Evolutionary conservation across 2,888 invertebrate genomes (phyloP), one percentile per base, ranked within the genome.

Genomic region (Latrodectus elegans): DNA sequence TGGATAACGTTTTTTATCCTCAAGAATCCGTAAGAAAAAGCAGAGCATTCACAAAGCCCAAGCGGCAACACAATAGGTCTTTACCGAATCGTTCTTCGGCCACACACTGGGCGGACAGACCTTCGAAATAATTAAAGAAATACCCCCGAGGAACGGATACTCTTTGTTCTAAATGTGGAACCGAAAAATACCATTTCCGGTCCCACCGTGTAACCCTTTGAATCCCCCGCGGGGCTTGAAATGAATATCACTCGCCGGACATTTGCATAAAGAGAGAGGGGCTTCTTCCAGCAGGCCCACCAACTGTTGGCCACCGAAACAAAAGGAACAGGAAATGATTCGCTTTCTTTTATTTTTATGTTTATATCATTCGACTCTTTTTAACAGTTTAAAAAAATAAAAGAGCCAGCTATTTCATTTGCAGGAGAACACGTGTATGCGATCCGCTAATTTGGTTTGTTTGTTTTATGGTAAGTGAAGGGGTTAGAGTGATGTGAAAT

Each of bases 191-290:
- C 77, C 60, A 64, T 64, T 80, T 80, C 80, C 80, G 80, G 70
- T 80, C 80, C 52, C 77, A 77, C 65, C 49, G 14, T 26, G 71
- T 67, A 79, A 79, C 79, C 80, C 80, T 80, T 80, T 80, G 60
- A 72, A 55, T 55, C 64, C 38, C 77, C 22, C 80, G 60, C 51
- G 55, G 72, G 64, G 71, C n/a, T 60, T 55, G 17, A 51, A 60
- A 14, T 52, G 67, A 77, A 77, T 77, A 77, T 51, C 77, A 52
- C 67, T 49, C 26, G 14, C 65, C 51, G 52, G 67, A 22, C 51
- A 80, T 80, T 80, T 80, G 80, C 80, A 80, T 80, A 72, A 65
- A 71, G 49, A 76, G 75, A 15, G 14, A 60, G 60, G 60, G 60
- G 60, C 14, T n/a, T n/a, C n/a, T 60, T 51, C 51, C 17, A 53